Evolutionary conservation across 2,888 invertebrate genomes (phyloP), one percentile per base, ranked within the genome.

Genomic region (Ophion costatus): DNA sequence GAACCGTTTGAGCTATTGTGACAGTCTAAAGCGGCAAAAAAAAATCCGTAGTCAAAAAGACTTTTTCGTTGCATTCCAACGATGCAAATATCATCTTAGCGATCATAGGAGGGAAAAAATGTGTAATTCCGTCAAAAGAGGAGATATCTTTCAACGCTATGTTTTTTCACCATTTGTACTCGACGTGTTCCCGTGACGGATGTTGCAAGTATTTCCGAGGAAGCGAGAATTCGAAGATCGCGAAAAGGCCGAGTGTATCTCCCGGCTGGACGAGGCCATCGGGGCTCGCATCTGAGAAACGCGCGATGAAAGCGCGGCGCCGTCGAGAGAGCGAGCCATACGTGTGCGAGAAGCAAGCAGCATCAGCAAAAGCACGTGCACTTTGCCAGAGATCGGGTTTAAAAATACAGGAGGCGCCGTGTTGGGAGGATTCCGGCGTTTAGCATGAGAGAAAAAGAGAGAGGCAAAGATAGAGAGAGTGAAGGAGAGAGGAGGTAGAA

Each of bases 381-480:
- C 84, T 84, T 24, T 80, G 83, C 70, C 78, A 70, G 82, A 80
- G 82, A 78, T 66, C 76, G 63, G 85, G 88, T 89, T 90, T 89
- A 90, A 90, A 90, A 90, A 90, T 90, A 89, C 89, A 87, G 88
- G 87, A 88, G 88, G 83, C 89, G 90, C 90, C 89, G 88, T 87
- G 86, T 82, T 51, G 79, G 82, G 82, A 84, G 78, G 71, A 83
- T 82, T 84, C 79, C 66, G 51, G 20, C 33, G 64, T 64, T 20
- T 38, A 75, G 24, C 74, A 57, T 71, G 75, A 80, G 69, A 59
- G 69, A 69, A 11, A 45, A 11, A 64, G 24, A 14, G 63, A 61
- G 63, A 61, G 22, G 33, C 33, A 33, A 6, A 38, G n/a, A 33
- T n/a, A 38, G 33, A 33, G 63, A 63, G 29, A 29, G 63, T 2